Evolutionary conservation across 2,113 vertebrate genomes (phyloP).

Genomic region (Calyptomena viridis): DNA sequence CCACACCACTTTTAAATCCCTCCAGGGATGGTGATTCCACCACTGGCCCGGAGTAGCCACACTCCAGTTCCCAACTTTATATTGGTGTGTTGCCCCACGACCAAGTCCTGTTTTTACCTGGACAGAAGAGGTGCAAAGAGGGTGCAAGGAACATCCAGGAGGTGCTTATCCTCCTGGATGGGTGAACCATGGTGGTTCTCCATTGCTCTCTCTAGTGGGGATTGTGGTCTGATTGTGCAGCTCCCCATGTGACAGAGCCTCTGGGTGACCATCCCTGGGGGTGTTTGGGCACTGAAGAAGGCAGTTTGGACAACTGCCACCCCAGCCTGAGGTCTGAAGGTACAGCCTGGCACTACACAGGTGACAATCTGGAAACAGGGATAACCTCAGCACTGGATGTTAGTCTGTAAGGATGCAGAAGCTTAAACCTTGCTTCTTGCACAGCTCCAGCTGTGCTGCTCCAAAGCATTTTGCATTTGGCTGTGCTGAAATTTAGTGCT

Average conservation of each 20-base stretch:
- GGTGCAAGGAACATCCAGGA: neutral
- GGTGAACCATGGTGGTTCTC: neutral
- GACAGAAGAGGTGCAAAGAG: neutral
- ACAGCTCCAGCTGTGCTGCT: neutral
- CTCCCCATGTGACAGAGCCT: neutral
- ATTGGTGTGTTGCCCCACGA: neutral
- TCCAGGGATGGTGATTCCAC: neutral
- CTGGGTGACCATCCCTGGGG: neutral
- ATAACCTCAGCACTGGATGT: neutral
- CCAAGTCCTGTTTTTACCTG: neutral
- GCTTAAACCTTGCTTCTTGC: neutral
- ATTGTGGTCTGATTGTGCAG: neutral
- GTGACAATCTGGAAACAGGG: neutral
- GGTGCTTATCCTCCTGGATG: neutral
- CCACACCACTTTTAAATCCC: neutral
- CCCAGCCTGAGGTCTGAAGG: neutral
- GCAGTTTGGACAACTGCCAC: neutral
- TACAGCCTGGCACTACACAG: neutral
- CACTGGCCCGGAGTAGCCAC: neutral
- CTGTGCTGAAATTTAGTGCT: constrained; percentile 13
- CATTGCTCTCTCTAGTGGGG: neutral
- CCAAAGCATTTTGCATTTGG: neutral
- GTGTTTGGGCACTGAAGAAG: neutral
- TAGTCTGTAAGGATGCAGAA: neutral
- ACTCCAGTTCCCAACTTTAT: neutral